Evolutionary conservation across 2,113 vertebrate species (phyloP), one percentile per base, ranked within the genome.

Genomic region (Rhabdornis inornatus): DNA sequence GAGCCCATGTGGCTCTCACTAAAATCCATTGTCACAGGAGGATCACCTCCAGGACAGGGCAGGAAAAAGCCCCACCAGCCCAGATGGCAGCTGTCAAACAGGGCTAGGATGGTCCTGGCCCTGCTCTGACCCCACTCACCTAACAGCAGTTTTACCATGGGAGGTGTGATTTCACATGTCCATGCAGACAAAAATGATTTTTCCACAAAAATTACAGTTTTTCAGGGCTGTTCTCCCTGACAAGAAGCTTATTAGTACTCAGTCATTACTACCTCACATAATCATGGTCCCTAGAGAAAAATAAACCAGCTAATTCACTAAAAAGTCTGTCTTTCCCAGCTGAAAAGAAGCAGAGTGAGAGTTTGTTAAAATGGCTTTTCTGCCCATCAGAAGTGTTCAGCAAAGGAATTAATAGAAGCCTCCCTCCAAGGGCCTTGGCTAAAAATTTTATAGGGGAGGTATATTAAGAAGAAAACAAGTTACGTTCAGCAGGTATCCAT

Each of bases 51-150:
- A 35, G 35, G 70, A 37, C 19, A 13, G 10, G 39, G 16, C 27
- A 39, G n/a, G n/a, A 35, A 44, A 47, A 70, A 70, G 6, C 30
- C 19, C 33, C 0, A 0, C 17, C 39, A 77, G 31, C 19, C 56
- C 6, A 2, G 20, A 4, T 7, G 31, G 50, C 65, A 70, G 22
- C 60, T 18, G 27, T 28, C 30, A 44, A 22, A 42, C 18, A 81
- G 44, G 20, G 21, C 2, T 7, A 4, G 30, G 39, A 19, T 1
- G 2, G 39, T 31, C 55, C 75, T 21, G 45, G 28, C 21, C 52
- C 71, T 5, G 2, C 37, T 53, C 30, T 27, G 4, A 28, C 33
- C 42, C 79, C 25, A 50, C 12, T n/a, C 12, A 24, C 19, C 53
- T n/a, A 39, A 30, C 17, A 40, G 40, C n/a, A n/a, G 37, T 47